phyloP scores from a whole-genome alignment of 1,140 invertebrate genomes.

The Panulirus ornatus region DNA sequence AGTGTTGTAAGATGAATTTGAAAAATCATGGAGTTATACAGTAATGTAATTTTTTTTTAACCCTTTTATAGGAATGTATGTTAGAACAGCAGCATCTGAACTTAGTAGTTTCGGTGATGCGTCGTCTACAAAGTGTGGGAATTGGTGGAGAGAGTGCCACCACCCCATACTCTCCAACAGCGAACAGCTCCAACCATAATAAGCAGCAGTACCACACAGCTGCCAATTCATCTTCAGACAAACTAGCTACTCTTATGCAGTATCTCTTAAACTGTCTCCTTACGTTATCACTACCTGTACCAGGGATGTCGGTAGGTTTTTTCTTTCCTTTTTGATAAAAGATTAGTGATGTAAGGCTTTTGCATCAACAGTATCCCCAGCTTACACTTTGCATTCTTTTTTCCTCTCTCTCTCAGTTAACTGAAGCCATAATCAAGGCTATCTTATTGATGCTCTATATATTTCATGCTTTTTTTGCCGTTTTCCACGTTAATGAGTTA shows the following conservation, averaged over 20 bases:
- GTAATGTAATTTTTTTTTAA: slow-evolving; percentile 51
- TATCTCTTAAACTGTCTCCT: slow-evolving; percentile 80
- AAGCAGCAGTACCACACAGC: slow-evolving; percentile 43
- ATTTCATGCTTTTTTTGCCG: too few relatives aligned
- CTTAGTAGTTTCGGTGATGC: slow-evolving; percentile 85
- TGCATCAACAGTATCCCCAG: too few relatives aligned
- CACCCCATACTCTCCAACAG: slow-evolving; percentile 68
- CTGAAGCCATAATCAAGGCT: too few relatives aligned
- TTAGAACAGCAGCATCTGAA: slow-evolving; percentile 89
- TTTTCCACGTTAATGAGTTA: too few relatives aligned
- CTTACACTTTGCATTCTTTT: too few relatives aligned
- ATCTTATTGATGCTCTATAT: too few relatives aligned
- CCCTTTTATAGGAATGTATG: slow-evolving; percentile 84
- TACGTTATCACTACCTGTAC: slow-evolving; percentile 75
- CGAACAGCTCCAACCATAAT: slow-evolving; percentile 7
- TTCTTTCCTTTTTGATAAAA: background rate
- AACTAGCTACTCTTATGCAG: slow-evolving; percentile 71
- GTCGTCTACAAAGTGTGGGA: slow-evolving; percentile 82
- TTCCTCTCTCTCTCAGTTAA: too few relatives aligned
- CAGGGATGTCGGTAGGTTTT: slow-evolving; percentile 56
- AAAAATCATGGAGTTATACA: too few relatives aligned
- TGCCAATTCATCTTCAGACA: slow-evolving; percentile 46
- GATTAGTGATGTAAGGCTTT: too few relatives aligned
- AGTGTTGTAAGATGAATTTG: too few relatives aligned
- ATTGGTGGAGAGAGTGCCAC: slow-evolving; percentile 76